phyloP scores from a whole-genome alignment of 2,113 vertebrate genomes.

The Gnathochromis pfefferi region DNA sequence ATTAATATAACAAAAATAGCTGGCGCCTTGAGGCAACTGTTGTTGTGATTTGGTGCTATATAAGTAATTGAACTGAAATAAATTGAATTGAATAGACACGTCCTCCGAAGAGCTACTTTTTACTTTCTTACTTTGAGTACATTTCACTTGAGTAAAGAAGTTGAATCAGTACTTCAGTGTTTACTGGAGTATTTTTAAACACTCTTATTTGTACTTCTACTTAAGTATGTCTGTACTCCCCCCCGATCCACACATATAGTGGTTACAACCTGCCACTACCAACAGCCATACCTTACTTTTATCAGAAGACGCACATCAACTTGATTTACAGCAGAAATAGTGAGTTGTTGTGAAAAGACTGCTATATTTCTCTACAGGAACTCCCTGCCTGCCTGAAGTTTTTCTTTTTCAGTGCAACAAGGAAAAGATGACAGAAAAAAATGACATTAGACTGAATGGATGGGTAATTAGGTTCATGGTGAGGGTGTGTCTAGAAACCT shows the following conservation, averaged over 20 bases:
- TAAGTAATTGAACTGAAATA: neutral
- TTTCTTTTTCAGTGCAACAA: neutral
- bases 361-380: neutral
- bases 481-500: neutral
- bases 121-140: neutral
- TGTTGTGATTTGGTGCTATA: neutral
- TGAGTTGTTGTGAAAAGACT: neutral
- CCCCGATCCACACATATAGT: neutral
- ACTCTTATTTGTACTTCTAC: neutral
- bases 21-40: rapidly evolving
- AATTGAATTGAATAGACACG: neutral
- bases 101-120: neutral
- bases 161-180: neutral
- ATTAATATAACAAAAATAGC: neutral
- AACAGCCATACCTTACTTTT: neutral
- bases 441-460: neutral
- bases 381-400: neutral
- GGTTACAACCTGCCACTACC: neutral
- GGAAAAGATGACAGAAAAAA: neutral
- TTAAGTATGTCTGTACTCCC: neutral
- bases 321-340: neutral
- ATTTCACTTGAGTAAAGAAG: no score
- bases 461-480: neutral
- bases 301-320: neutral
- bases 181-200: rapidly evolving